Conservation (phyloP, 2,113 vertebrate genomes). For the Illadopsis cleaveri region DNA sequence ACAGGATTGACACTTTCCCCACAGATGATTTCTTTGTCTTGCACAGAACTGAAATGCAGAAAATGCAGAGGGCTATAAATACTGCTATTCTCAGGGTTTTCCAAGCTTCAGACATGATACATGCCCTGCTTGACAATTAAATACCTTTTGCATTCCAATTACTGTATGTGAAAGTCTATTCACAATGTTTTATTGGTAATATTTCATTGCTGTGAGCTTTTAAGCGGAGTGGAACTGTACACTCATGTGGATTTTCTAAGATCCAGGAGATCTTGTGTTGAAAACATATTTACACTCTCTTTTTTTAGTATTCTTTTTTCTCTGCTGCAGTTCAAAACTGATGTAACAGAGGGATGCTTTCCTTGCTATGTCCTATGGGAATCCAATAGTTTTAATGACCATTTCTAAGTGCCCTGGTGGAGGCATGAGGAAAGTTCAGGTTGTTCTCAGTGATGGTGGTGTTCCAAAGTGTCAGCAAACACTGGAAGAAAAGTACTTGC, state of each 20-base stretch:
- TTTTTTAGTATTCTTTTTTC: neutral
- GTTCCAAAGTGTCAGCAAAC: neutral
- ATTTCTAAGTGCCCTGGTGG: neutral
- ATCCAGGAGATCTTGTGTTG: neutral
- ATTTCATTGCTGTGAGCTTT: neutral
- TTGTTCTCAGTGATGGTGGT: neutral
- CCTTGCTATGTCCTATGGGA: neutral
- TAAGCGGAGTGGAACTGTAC: neutral
- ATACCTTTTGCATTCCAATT: conserved; percentile 32
- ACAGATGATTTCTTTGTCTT: conserved; percentile 7
- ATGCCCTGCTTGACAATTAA: neutral
- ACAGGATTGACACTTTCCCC: neutral
- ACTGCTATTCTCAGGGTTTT: neutral
- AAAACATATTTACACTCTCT: neutral
- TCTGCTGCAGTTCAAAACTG: neutral
- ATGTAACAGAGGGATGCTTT: neutral
- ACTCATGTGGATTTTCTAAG: neutral
- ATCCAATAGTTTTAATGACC: neutral
- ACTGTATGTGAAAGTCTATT: neutral
- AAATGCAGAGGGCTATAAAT: neutral
- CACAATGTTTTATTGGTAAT: conserved; percentile 28
- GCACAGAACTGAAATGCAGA: neutral
- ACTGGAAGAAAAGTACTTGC: neutral
- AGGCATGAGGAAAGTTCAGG: neutral
- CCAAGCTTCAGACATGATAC: neutral